Base-by-base conservation (phyloP, 1,140 invertebrate species). In the Battus philenor region DNA sequence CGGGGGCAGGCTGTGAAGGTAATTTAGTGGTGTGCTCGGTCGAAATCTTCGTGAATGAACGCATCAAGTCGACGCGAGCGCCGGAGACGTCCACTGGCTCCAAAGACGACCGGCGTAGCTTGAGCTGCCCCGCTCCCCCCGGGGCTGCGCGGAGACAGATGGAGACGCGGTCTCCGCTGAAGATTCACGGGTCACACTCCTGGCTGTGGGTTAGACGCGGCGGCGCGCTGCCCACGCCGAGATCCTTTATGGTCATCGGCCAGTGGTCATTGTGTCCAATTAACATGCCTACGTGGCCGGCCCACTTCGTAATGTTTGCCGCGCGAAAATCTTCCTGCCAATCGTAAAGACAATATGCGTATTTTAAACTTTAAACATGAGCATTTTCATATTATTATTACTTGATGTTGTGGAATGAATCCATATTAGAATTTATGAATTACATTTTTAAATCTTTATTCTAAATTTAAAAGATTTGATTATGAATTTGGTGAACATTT, bases 31-130 rank as follows among this genome's bases (percentile, higher is more conserved):
- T 47, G 55, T 56, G 54, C 55, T 51, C 57, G 56, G 62, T 61
- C 62, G 60, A 70, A 82, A 73, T 68, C 29, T 51, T 56, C 76
- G 73, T 74, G 74, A 79, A 79, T 79, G 75, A 78, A 82, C 68
- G 76, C 61, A 67, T 71, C 67, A 72, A 68, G 46, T 54, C 54
- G 51, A 67, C 54, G 47, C 57, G 62, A 61, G 69, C 55, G 51
- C 48, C 44, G 48, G 56, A 65, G 62, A 59, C 54, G 54, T 62
- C 55, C 59, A 65, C 44, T 43, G 54, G 50, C 47, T 45, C 57
- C 54, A 15, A 27, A n/a, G 49, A 45, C 45, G 44, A 20, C 36
- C 11, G 27, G 13, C 32, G 46, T 69, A 64, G 64, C 24, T 17
- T 2, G 73, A 64, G 12, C 73, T 56, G 0, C 52, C 56, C 34